Evolutionary conservation across 2,888 invertebrate species (phyloP), one percentile per base, ranked within the genome.

Genomic region (Drosophila anceps): DNA sequence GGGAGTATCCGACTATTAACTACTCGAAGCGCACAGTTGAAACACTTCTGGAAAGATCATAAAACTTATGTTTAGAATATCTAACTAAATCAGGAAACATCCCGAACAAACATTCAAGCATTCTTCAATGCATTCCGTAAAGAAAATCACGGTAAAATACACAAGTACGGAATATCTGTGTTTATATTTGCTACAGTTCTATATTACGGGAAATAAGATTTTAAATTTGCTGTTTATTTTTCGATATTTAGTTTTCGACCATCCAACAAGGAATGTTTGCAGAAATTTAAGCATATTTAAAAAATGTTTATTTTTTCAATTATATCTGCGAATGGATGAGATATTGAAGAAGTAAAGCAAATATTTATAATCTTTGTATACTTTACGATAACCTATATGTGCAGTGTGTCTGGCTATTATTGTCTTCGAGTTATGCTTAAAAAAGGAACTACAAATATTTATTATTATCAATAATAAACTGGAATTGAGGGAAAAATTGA

Each of bases 361-460:
- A 48, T 48, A 48, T 29, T 48, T 48, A 29, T 29, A 29, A n/a
- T 48, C n/a, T 29, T 27, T 46, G 27, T 48, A 10, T 27, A 29
- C 46, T n/a, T 48, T 29, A 29, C n/a, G 10, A 48, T 29, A 29
- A 2, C 29, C 29, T n/a, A 5, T 29, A 29, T n/a, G 29, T n/a
- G 4, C 9, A 29, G n/a, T n/a, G 29, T 46, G 27, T n/a, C 9
- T 46, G 27, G 46, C 27, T 20, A 6, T 20, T 18, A 8, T 8
- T 15, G 43, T 43, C 20, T 46, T 46, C 27, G 46, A 46, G 27
- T n/a, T 46, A 27, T 46, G 46, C n/a, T 48, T 48, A n/a, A 29
- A 15, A 15, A 29, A 6, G 4, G 2, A 18, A 48, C 0, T 10
- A 48, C 48, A 48, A 31, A 50, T 31, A 31, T 50, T 31, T 18